phyloP scores from a whole-genome alignment of 2,888 invertebrate species.

The Pedicia rivosa region DNA sequence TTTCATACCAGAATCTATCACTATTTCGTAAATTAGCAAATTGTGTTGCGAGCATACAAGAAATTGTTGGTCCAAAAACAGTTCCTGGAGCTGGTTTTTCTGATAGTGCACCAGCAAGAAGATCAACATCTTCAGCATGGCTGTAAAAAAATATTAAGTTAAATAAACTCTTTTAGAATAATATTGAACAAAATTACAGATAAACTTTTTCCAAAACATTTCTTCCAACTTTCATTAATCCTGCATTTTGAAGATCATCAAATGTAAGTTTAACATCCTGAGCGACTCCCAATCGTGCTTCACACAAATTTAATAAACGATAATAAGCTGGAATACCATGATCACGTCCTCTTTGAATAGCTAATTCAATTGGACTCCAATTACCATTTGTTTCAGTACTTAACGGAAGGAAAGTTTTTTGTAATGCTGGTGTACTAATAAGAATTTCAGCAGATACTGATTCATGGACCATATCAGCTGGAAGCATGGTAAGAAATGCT shows the following conservation, averaged over 20 bases:
- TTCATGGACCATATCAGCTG: slow-evolving; percentile 47
- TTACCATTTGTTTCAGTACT: slow-evolving; percentile 33
- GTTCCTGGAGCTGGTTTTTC: slow-evolving; percentile 67
- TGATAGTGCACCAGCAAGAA: slow-evolving; percentile 67
- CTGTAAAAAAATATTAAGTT: slow-evolving; percentile 24
- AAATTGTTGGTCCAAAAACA: slow-evolving; percentile 73
- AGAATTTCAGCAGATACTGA: slow-evolving; percentile 43
- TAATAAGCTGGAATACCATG: slow-evolving; percentile 67
- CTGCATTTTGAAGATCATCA: slow-evolving; percentile 39
- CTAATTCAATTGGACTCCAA: slow-evolving; percentile 35
- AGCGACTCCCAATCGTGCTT: slow-evolving; percentile 29
- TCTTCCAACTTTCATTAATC: slow-evolving; percentile 39
- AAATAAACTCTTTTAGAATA: too few relatives aligned
- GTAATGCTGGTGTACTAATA: slow-evolving; percentile 43
- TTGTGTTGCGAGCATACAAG: slow-evolving; percentile 71
- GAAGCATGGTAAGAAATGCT: slow-evolving; percentile 60
- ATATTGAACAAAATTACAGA: slow-evolving; percentile 30
- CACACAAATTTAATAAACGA: slow-evolving; percentile 49
- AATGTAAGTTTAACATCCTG: slow-evolving; percentile 26
- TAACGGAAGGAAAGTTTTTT: slow-evolving; percentile 24
- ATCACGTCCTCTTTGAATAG: slow-evolving; percentile 52
- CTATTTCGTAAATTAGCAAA: slow-evolving; percentile 68
- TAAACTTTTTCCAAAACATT: slow-evolving; percentile 51
- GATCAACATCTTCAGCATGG: slow-evolving; percentile 61
- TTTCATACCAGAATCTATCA: slow-evolving; percentile 93